Percentiles rank a stretch among this genome's conserved stretches.
Evolutionary conservation across 2,888 invertebrate genomes (phyloP).

Genomic region (Agapostemon virescens): DNA sequence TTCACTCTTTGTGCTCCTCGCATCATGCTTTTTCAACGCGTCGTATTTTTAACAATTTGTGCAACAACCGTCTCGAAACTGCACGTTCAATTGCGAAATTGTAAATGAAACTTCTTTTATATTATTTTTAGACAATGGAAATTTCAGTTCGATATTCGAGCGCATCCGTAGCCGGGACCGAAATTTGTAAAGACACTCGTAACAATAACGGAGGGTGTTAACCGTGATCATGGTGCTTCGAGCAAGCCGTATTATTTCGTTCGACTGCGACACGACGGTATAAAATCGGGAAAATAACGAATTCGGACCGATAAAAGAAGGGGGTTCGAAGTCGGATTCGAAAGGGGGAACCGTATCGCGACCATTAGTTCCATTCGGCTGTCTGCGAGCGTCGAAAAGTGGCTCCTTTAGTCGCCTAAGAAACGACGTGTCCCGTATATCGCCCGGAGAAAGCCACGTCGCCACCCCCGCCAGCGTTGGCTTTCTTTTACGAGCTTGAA

Average conservation of each 20-base stretch:
- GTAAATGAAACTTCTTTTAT: too few relatives aligned
- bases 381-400: slow-evolving; percentile 30
- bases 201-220: not conserved
- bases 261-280: not conserved
- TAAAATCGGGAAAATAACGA: slow-evolving; percentile 32
- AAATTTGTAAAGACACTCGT: not conserved
- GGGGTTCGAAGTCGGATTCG: not conserved
- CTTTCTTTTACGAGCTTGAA: slow-evolving; percentile 43
- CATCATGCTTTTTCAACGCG: too few relatives aligned
- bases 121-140: not conserved
- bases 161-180: not conserved
- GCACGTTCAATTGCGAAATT: too few relatives aligned
- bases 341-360: slow-evolving; percentile 7
- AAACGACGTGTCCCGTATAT: slow-evolving; percentile 48
- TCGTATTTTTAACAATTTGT: too few relatives aligned
- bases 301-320: slow-evolving; percentile 23
- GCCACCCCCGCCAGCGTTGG: slow-evolving; percentile 12
- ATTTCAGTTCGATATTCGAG: not conserved
- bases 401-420: slow-evolving; percentile 37
- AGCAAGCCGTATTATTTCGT: not conserved
- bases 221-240: not conserved
- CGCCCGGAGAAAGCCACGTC: slow-evolving; percentile 21
- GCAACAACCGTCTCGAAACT: too few relatives aligned
- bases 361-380: slow-evolving; percentile 49
- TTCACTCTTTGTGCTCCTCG: too few relatives aligned